Evolutionary conservation across 2,113 vertebrate species (phyloP).

Genomic region (Cricetomys ansorgei): DNA sequence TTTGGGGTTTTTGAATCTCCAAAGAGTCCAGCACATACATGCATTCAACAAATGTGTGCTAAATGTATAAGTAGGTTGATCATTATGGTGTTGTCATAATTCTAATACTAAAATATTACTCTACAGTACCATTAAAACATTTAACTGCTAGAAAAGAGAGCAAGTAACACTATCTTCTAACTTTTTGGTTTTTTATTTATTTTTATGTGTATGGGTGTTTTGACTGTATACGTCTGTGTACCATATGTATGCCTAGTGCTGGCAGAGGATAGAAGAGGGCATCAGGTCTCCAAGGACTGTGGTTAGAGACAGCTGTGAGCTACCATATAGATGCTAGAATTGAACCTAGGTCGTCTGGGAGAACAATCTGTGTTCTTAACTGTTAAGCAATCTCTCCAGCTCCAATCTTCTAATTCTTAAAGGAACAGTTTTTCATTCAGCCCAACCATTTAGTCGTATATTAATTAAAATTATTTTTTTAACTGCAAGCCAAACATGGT

Average conservation of each 20-base stretch:
- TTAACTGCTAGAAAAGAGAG: background rate
- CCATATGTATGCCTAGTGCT: background rate
- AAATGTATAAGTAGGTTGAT: slow-evolving; percentile 20
- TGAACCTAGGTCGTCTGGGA: background rate
- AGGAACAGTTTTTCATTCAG: background rate
- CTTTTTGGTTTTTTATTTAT: background rate
- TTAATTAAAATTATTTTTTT: background rate
- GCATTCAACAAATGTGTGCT: slow-evolving; percentile 40
- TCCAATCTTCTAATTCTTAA: slow-evolving; percentile 42
- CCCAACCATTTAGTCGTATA: background rate
- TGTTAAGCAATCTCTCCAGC: background rate
- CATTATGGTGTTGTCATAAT: slow-evolving; percentile 11
- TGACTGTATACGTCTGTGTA: background rate
- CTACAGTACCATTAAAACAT: slow-evolving; percentile 4
- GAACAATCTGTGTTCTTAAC: background rate
- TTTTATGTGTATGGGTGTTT: background rate
- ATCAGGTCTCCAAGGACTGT: background rate
- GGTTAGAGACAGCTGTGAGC: too few relatives aligned
- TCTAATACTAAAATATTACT: slow-evolving; percentile 40
- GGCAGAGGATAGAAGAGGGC: background rate
- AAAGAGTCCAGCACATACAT: background rate
- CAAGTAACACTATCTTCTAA: background rate
- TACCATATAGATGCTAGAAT: background rate
- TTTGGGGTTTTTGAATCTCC: background rate
- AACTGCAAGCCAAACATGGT: background rate